A percentile compares a stretch with the other conserved stretches of the same genome.
Evolutionary conservation across 2,113 vertebrate species (phyloP).

Genomic region (Dipodomys merriami): DNA sequence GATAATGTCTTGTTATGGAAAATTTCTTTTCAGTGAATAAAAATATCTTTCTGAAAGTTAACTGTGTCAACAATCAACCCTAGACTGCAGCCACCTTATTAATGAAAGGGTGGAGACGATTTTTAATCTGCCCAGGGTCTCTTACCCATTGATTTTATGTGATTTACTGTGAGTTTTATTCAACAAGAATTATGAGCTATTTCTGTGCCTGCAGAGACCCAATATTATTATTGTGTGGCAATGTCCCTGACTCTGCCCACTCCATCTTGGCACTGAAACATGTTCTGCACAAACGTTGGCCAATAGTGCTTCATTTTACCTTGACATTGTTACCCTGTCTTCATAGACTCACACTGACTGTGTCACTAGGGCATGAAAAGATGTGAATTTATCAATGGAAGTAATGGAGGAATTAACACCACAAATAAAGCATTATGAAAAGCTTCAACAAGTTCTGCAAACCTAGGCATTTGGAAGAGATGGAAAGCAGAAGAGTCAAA

Average conservation of each 20-base stretch:
- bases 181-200: conserved; percentile 74
- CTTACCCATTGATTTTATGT: conserved; percentile 82
- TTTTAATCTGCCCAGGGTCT: conserved; percentile 81
- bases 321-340: conserved; percentile 53
- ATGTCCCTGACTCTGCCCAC: conserved; percentile 67
- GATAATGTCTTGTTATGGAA: conserved; percentile 74
- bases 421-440: conserved; percentile 38
- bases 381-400: conserved; percentile 54
- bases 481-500: not conserved
- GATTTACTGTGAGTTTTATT: conserved; percentile 81
- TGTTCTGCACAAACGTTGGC: conserved; percentile 53
- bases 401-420: conserved; percentile 48
- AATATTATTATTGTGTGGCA: conserved; percentile 64
- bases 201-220: conserved; percentile 68
- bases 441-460: not conserved
- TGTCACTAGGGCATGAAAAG: conserved; percentile 53
- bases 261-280: conserved; percentile 52
- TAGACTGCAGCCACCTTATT: conserved; percentile 77
- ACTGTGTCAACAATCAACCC: conserved; percentile 74
- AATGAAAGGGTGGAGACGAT: conserved; percentile 78
- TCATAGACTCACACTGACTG: conserved; percentile 20
- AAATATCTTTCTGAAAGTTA: conserved; percentile 80
- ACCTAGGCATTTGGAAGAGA: not conserved
- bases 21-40: conserved; percentile 62
- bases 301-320: conserved; percentile 62